Conservation (phyloP, 2,888 invertebrate genomes). For the Chromoteleia sp. region DNA sequence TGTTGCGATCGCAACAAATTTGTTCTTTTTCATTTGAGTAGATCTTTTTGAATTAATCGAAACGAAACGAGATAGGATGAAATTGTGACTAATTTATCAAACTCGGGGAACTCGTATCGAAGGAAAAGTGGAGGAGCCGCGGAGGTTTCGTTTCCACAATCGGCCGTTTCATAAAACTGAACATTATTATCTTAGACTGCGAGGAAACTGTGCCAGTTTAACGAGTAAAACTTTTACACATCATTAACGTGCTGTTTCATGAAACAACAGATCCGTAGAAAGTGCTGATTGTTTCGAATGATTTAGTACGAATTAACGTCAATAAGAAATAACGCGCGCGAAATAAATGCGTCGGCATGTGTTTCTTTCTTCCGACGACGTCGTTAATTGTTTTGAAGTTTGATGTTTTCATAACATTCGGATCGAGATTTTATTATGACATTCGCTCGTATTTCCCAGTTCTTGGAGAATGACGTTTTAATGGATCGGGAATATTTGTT, state of each 20-base stretch:
- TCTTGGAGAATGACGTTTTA: conserved; percentile 15
- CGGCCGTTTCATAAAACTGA: conserved; percentile 49
- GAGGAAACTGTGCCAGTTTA: conserved; percentile 62
- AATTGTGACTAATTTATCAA: conserved; percentile 46
- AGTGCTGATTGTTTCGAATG: conserved; percentile 68
- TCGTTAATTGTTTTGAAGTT: conserved; percentile 50
- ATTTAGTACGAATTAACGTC: conserved; percentile 64
- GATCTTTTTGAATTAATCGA: neutral
- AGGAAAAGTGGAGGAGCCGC: neutral
- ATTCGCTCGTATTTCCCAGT: conserved; percentile 8
- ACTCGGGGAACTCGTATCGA: conserved; percentile 16
- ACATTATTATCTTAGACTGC: conserved; percentile 51
- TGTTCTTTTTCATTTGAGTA: too few species aligned
- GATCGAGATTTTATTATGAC: conserved; percentile 27
- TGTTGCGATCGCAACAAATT: too few species aligned
- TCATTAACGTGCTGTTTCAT: conserved; percentile 64
- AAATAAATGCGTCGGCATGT: conserved; percentile 36
- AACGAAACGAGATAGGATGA: neutral
- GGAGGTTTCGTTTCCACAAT: conserved; percentile 40
- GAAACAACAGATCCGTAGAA: conserved; percentile 65
- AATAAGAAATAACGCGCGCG: conserved; percentile 46
- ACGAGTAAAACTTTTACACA: conserved; percentile 67
- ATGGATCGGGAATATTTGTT: neutral
- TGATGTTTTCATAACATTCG: conserved; percentile 46
- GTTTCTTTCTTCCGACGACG: conserved; percentile 9